phyloP scores from a whole-genome alignment of 2,113 vertebrate genomes.

The Tauraco erythrolophus region DNA sequence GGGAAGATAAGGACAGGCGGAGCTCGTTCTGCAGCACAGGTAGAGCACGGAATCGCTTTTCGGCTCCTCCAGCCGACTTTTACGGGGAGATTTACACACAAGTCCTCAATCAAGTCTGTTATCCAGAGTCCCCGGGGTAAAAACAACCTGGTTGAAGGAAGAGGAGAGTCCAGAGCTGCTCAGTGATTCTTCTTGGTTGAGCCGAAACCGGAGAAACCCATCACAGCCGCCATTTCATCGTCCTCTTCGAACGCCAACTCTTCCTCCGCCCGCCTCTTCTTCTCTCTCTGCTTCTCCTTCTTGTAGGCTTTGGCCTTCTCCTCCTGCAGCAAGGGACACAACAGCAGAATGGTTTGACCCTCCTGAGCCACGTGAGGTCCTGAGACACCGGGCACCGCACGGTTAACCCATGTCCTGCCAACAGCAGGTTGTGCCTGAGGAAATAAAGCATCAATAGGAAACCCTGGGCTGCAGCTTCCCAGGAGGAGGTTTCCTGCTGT shows the following conservation, averaged over 20 bases:
- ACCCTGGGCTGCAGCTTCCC: background rate
- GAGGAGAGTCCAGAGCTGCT: conserved; percentile 67
- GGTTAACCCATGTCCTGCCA: background rate
- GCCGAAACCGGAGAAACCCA: conserved; percentile 97
- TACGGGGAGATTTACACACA: conserved; percentile 38
- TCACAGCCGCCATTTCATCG: conserved; percentile 97
- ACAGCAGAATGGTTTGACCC: background rate
- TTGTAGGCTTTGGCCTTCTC: conserved; percentile 98
- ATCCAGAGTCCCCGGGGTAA: conserved; percentile 62
- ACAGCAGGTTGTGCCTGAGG: background rate
- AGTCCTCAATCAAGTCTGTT: conserved; percentile 57
- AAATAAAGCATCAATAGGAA: background rate
- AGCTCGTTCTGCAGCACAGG: conserved; percentile 51
- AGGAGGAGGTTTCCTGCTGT: background rate
- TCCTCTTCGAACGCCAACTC: conserved; percentile 94
- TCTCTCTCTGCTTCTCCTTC: conserved; percentile 96
- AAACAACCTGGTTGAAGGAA: conserved; percentile 53
- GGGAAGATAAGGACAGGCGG: conserved; percentile 45
- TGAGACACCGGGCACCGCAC: background rate
- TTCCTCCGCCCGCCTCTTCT: conserved; percentile 93
- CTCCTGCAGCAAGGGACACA: conserved; percentile 80
- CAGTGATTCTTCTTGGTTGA: conserved; percentile 95
- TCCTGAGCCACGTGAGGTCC: background rate
- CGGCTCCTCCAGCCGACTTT: conserved; percentile 33
- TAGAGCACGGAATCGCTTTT: conserved; percentile 18